A percentile compares a stretch with the other conserved stretches of the same genome.
Evolutionary conservation across 2,113 vertebrate genomes (phyloP).

Genomic region (Anarhynchus alexandrinus): DNA sequence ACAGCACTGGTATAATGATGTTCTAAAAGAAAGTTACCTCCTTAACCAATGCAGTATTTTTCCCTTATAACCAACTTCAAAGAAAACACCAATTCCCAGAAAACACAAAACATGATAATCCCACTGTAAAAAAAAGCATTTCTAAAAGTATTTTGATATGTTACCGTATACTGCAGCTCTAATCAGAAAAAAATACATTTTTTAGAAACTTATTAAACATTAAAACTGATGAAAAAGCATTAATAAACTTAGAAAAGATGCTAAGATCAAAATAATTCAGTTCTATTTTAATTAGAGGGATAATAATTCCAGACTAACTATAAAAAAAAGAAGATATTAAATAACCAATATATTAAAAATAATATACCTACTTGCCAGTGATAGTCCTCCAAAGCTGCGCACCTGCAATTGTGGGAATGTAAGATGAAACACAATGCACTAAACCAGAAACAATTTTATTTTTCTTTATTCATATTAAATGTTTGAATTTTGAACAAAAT

Average conservation of each 20-base stretch:
- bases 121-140: not conserved
- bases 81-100: not conserved
- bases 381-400: constrained; percentile 80
- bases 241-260: not conserved
- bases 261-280: not conserved
- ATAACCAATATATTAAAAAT: not conserved
- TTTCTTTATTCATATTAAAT: not conserved
- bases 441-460: not conserved
- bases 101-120: not conserved
- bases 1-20: not conserved
- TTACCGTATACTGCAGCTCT: not conserved
- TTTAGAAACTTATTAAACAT: not conserved
- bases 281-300: not conserved
- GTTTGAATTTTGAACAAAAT: not conserved
- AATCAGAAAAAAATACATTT: not conserved
- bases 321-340: not conserved
- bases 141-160: not conserved
- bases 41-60: not conserved
- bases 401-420: constrained; percentile 70
- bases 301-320: not conserved
- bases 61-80: not conserved
- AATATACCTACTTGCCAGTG: constrained; percentile 80
- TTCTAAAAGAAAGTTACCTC: not conserved
- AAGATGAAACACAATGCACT: not conserved
- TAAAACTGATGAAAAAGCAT: not conserved